A percentile compares a stretch with the other conserved stretches of the same genome.
Evolutionary conservation across 1,140 invertebrate species (phyloP).

Genomic region (Anastatus disparis): DNA sequence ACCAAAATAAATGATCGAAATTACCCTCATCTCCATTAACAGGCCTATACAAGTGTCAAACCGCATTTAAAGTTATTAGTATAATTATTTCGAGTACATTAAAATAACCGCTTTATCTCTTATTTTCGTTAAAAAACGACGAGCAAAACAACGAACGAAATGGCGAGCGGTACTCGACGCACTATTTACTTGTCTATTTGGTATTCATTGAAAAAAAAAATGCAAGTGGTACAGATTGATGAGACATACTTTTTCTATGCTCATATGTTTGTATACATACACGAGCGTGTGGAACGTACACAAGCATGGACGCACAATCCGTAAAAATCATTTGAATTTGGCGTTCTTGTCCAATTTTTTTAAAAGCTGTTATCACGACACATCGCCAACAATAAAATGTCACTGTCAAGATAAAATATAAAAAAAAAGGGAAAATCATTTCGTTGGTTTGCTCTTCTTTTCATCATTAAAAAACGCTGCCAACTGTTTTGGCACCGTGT

Average conservation of each 20-base stretch:
- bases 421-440: too few species aligned
- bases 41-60: neutral
- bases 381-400: constrained; percentile 22
- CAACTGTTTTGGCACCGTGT: too few species aligned
- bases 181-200: neutral
- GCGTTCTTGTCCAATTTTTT: constrained; percentile 40
- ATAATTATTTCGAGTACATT: constrained; percentile 18
- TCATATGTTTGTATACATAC: too few species aligned
- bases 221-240: neutral
- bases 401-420: constrained; percentile 13
- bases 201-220: constrained; percentile 1
- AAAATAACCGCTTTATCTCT: constrained; percentile 24
- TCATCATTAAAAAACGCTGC: too few species aligned
- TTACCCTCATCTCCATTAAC: constrained; percentile 14
- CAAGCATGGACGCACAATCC: neutral
- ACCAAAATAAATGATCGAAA: constrained; percentile 18
- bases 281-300: too few species aligned
- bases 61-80: too few species aligned
- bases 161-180: constrained; percentile 1
- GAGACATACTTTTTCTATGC: neutral
- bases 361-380: constrained; percentile 34
- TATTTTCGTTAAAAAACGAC: neutral
- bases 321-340: constrained; percentile 32
- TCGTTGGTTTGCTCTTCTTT: too few species aligned
- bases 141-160: neutral